phyloP scores from a whole-genome alignment of 2,113 vertebrate species.

The Psephotus haematonotus region DNA sequence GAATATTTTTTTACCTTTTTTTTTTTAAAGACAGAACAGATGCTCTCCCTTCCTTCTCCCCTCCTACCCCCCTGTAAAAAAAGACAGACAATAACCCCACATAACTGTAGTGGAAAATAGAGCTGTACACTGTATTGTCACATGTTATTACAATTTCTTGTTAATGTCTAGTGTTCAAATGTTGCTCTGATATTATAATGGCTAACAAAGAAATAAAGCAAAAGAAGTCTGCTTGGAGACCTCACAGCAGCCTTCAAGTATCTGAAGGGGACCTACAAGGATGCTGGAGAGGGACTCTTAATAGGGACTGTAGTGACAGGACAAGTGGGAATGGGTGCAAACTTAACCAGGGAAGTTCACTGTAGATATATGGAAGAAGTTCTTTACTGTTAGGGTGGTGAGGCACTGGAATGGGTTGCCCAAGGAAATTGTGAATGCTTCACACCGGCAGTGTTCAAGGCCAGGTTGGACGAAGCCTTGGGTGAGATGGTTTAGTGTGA shows the following conservation, averaged over 20 bases:
- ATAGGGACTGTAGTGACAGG: neutral
- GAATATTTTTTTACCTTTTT: neutral
- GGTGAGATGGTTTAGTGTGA: neutral
- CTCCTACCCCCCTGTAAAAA: neutral
- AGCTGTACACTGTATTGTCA: neutral
- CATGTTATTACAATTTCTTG: neutral
- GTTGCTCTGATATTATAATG: neutral
- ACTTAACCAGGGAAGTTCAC: neutral
- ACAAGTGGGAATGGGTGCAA: neutral
- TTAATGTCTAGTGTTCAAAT: neutral
- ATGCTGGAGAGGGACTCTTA: neutral
- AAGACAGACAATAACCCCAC: neutral
- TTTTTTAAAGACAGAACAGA: neutral
- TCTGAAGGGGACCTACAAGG: neutral
- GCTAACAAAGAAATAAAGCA: neutral
- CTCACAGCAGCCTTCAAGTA: neutral
- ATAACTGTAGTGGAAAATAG: neutral
- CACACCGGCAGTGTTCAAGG: neutral
- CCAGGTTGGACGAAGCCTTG: neutral
- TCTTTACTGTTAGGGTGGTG: neutral
- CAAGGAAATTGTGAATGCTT: neutral
- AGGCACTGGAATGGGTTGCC: neutral
- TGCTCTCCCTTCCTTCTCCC: neutral
- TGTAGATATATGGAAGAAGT: neutral
- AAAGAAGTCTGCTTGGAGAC: neutral